phyloP scores from a whole-genome alignment of 2,113 vertebrate species.

The Aplodontia rufa region DNA sequence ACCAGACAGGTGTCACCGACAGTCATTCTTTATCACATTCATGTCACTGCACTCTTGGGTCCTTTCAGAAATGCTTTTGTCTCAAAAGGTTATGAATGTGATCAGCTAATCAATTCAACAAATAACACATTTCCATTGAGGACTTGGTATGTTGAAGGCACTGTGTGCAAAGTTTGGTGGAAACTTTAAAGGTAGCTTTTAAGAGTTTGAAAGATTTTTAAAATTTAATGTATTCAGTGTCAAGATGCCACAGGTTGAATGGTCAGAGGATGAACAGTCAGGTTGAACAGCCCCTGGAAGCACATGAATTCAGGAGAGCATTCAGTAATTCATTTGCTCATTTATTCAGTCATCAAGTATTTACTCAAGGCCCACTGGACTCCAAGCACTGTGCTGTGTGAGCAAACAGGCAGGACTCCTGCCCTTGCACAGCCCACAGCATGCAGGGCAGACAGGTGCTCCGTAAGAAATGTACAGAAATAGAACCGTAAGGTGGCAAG shows the following conservation, averaged over 20 bases:
- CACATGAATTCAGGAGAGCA: neutral
- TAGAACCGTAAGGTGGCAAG: neutral
- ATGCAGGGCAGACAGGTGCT: neutral
- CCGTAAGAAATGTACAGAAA: neutral
- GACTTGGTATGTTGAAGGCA: neutral
- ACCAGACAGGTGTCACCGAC: neutral
- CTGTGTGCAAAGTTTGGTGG: neutral
- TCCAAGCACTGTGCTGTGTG: neutral
- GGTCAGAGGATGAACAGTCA: neutral
- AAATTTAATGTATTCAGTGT: neutral
- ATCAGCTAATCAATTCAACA: neutral
- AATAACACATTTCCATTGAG: neutral
- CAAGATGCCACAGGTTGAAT: neutral
- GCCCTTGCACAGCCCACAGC: neutral
- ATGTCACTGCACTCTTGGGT: neutral
- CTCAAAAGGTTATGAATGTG: neutral
- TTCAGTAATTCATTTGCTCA: neutral
- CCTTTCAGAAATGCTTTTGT: neutral
- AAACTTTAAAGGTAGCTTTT: neutral
- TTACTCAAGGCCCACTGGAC: neutral
- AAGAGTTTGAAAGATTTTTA: neutral
- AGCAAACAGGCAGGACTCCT: neutral
- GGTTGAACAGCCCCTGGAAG: accelerated
- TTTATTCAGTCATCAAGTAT: neutral
- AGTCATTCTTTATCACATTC: neutral